Evolutionary conservation across 2,888 invertebrate species (phyloP).

Genomic region (Dorcus parallelipipedus): DNA sequence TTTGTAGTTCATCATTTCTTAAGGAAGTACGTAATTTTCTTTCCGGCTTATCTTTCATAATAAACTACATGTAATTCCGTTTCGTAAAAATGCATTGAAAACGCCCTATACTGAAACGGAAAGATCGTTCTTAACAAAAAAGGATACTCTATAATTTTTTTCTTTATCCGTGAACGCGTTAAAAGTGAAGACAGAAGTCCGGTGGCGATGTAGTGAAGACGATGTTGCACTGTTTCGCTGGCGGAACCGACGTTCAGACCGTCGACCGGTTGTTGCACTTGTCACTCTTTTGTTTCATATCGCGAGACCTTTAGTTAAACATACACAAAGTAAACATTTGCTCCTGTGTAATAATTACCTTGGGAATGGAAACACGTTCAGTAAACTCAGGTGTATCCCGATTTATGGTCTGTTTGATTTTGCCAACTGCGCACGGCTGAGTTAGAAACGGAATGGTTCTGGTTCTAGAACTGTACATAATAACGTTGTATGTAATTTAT

Average conservation of each 20-base stretch:
- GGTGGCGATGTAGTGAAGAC: background rate
- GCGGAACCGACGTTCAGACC: slow-evolving; percentile 24
- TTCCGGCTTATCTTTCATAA: too few relatives aligned
- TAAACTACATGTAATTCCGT: too few relatives aligned
- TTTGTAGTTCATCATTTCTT: too few relatives aligned
- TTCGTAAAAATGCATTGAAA: too few relatives aligned
- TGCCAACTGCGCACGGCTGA: slow-evolving; percentile 1
- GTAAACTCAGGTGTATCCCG: slow-evolving; percentile 34
- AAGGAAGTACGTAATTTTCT: too few relatives aligned
- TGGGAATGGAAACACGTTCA: slow-evolving; percentile 42
- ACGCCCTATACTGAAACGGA: too few relatives aligned
- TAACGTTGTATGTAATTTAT: background rate
- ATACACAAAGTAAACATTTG: slow-evolving; percentile 43
- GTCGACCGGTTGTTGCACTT: slow-evolving; percentile 48
- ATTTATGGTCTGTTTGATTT: slow-evolving; percentile 30
- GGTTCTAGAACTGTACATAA: background rate
- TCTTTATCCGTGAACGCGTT: too few relatives aligned
- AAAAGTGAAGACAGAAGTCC: too few relatives aligned
- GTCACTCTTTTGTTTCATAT: slow-evolving; percentile 48
- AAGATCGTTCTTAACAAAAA: too few relatives aligned
- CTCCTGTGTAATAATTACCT: slow-evolving; percentile 46
- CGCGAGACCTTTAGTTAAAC: slow-evolving; percentile 42
- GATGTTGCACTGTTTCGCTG: background rate
- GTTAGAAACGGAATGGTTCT: background rate
- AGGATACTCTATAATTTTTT: too few relatives aligned